phyloP scores from a whole-genome alignment of 2,888 invertebrate genomes.

The Nebria salina region DNA sequence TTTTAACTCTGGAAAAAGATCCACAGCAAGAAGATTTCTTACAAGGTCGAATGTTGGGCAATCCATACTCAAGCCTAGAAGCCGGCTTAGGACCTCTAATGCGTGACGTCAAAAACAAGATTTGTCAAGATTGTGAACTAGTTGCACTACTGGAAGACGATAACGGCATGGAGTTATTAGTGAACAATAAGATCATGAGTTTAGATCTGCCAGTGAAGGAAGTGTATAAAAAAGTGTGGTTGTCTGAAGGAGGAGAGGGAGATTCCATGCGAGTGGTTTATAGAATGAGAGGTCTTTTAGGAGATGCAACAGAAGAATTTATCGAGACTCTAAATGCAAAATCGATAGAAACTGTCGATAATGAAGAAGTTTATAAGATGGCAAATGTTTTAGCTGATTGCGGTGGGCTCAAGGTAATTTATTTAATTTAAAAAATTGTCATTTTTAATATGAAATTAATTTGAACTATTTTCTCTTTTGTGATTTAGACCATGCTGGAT shows the following conservation, averaged over 20 bases:
- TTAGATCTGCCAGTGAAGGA: conserved; percentile 96
- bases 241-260: conserved; percentile 87
- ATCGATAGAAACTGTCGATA: conserved; percentile 87
- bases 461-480: conserved; percentile 26
- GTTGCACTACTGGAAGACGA: conserved; percentile 98
- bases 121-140: conserved; percentile 96
- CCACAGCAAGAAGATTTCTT: conserved; percentile 99
- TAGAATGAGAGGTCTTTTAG: conserved; percentile 95
- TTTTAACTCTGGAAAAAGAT: conserved; percentile 96
- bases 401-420: conserved; percentile 71
- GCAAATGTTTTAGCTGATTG: conserved; percentile 86
- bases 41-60: conserved; percentile 96
- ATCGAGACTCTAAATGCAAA: conserved; percentile 91
- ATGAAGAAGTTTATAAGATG: conserved; percentile 93
- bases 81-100: conserved; percentile 95
- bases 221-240: conserved; percentile 88
- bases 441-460: conserved; percentile 12
- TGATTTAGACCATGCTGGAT: conserved; percentile 78
- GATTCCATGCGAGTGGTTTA: conserved; percentile 98
- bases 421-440: not conserved
- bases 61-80: conserved; percentile 95
- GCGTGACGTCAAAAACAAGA: conserved; percentile 99
- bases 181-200: conserved; percentile 98
- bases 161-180: conserved; percentile 97
- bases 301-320: conserved; percentile 99